phyloP scores from a whole-genome alignment of 2,888 invertebrate genomes.

The Helicoverpa assulta region DNA sequence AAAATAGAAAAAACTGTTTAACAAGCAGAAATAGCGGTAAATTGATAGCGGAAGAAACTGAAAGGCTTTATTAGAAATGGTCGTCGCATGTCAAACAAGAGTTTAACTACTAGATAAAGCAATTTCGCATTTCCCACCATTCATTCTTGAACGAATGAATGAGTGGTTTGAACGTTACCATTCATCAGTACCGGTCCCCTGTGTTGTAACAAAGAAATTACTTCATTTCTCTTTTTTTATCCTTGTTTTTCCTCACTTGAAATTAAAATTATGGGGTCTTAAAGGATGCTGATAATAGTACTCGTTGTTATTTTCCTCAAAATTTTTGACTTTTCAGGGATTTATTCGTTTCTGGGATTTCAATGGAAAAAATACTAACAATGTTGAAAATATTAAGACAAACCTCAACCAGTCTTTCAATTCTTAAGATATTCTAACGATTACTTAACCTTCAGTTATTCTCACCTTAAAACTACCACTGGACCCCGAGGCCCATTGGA shows the following conservation, averaged over 20 bases:
- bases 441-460: too few species aligned
- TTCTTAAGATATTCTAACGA: too few species aligned
- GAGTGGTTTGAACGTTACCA: constrained; percentile 36
- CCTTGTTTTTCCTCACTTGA: constrained; percentile 5
- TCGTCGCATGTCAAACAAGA: constrained; percentile 30
- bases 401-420: too few species aligned
- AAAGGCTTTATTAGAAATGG: constrained; percentile 2
- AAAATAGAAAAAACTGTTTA: neutral
- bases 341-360: neutral
- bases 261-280: constrained; percentile 32
- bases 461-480: too few species aligned
- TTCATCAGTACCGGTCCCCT: constrained; percentile 35
- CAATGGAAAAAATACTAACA: neutral
- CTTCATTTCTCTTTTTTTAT: constrained; percentile 33
- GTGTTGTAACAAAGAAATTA: constrained; percentile 37
- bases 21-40: constrained; percentile 11
- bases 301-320: neutral
- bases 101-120: constrained; percentile 41
- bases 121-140: constrained; percentile 47
- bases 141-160: constrained; percentile 35
- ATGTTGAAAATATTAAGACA: too few species aligned
- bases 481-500: too few species aligned
- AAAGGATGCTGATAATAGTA: constrained; percentile 27
- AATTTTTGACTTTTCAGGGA: neutral
- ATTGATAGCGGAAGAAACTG: constrained; percentile 30